These are phyloP conservation scores for Gnathonemus echidnorhynchus DNA, from an alignment of 2,113 vertebrate genomes.

Conservation along the genomic window DNA sequence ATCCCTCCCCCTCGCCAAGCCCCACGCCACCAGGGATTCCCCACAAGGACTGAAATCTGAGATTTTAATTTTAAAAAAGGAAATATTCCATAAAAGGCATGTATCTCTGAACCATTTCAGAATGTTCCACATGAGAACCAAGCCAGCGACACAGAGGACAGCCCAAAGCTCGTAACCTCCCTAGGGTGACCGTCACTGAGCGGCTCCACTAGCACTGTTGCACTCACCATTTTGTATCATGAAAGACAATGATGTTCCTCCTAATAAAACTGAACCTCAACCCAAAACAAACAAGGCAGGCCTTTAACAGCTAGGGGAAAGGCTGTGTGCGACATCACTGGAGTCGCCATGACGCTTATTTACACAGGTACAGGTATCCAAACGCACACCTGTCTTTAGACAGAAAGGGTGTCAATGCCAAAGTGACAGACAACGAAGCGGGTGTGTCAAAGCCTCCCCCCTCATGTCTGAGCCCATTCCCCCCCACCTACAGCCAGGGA, in stretches of 20 bases:
- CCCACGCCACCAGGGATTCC: background rate
- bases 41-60: background rate
- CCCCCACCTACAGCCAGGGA: background rate
- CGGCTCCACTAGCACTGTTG: background rate
- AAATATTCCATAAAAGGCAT: background rate
- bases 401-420: background rate
- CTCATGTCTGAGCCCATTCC: background rate
- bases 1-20: background rate
- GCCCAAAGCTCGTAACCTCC: background rate
- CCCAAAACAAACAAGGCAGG: background rate
- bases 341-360: background rate
- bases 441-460: background rate
- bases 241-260: background rate
- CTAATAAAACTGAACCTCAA: background rate
- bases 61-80: background rate
- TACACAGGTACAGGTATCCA: background rate
- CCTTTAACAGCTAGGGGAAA: background rate
- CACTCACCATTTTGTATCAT: background rate
- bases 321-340: background rate
- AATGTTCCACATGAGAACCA: background rate
- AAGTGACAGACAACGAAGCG: background rate
- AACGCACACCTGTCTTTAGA: background rate
- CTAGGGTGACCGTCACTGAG: background rate
- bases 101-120: background rate
- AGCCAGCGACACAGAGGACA: background rate